Evolutionary conservation across 2,797 vertebrate species (phyloP).

Genomic region (Siniperca undulata): DNA sequence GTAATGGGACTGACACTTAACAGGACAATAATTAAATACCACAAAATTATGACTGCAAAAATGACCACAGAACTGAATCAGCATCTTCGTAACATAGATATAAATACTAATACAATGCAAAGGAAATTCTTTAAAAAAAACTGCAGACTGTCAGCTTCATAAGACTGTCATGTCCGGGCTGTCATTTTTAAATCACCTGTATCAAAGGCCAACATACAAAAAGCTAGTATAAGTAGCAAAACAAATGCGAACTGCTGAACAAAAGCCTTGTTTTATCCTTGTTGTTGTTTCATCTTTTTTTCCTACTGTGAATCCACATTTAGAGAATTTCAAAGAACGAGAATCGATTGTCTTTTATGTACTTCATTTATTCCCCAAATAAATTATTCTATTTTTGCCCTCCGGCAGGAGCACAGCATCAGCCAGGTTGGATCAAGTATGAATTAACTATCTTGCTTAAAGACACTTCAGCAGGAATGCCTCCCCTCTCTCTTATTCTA

Average conservation of each 20-base stretch:
- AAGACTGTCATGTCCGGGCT: not conserved
- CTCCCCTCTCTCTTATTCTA: not conserved
- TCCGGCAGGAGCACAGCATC: not conserved
- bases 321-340: not conserved
- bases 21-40: not conserved
- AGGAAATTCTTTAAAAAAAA: not conserved
- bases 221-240: not conserved
- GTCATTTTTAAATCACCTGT: not conserved
- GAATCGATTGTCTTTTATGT: not conserved
- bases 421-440: not conserved
- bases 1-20: not conserved
- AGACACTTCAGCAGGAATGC: not conserved
- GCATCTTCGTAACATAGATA: not conserved
- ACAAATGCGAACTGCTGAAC: not conserved
- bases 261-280: not conserved
- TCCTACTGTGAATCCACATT: not conserved
- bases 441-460: constrained; percentile 4
- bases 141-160: not conserved
- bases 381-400: not conserved
- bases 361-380: not conserved
- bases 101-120: not conserved
- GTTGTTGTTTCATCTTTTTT: not conserved
- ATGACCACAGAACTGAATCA: too few species aligned
- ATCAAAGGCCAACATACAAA: not conserved
- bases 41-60: not conserved